Evolutionary conservation across 2,113 vertebrate species (phyloP).

Genomic region (Vombatus ursinus): DNA sequence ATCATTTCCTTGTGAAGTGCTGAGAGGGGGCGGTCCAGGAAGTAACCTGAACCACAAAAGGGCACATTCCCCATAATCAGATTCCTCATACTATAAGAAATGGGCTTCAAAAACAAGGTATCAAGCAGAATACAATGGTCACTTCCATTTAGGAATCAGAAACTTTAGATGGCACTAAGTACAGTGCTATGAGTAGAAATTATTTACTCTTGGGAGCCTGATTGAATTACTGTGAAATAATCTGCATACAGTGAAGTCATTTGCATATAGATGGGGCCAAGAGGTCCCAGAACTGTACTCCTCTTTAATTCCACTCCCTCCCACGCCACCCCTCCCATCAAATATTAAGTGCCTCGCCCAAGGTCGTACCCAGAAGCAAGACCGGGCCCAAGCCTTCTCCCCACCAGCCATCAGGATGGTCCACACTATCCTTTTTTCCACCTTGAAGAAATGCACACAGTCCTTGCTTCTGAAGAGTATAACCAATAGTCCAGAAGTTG

Average conservation of each 20-base stretch:
- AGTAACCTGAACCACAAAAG: slow-evolving; percentile 1
- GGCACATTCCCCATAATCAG: neutral
- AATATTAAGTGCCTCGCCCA: neutral
- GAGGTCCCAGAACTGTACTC: neutral
- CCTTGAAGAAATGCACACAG: neutral
- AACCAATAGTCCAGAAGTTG: slow-evolving; percentile 1
- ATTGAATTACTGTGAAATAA: slow-evolving; percentile 44
- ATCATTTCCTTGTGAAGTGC: neutral
- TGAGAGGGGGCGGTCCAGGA: neutral
- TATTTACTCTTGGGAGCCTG: slow-evolving; percentile 46
- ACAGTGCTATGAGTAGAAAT: neutral
- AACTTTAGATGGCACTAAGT: slow-evolving; percentile 32
- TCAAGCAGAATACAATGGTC: neutral
- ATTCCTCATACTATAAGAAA: neutral
- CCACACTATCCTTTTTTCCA: neutral
- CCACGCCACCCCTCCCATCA: neutral
- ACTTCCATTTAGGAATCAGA: slow-evolving; percentile 16
- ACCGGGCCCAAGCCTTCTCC: neutral
- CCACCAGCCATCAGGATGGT: neutral
- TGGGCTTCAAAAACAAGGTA: slow-evolving; percentile 18
- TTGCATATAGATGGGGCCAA: slow-evolving; percentile 43
- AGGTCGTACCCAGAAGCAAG: neutral
- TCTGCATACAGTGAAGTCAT: slow-evolving; percentile 50
- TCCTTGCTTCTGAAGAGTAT: slow-evolving; percentile 36
- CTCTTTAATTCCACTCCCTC: slow-evolving; percentile 29